Percentiles rank a stretch among this genome's conserved stretches.
Conservation (phyloP, 1,140 invertebrate species). For the Penaeus japonicus region DNA sequence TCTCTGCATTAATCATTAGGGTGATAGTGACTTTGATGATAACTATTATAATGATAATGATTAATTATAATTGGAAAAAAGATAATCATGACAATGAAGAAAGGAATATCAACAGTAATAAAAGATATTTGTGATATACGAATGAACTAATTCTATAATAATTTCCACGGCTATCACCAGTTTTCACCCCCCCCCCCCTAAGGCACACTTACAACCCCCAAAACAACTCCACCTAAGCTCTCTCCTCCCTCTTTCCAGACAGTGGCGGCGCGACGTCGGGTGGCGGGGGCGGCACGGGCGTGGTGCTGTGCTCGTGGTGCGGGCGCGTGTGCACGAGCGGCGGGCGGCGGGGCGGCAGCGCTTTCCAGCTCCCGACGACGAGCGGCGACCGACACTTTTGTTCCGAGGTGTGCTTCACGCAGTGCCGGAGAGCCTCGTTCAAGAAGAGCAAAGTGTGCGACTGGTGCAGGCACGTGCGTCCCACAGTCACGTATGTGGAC, state of each 20-base stretch:
- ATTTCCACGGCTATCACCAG: too few species aligned
- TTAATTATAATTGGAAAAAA: too few species aligned
- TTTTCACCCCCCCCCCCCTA: too few species aligned
- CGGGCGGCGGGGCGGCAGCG: conserved; percentile 21
- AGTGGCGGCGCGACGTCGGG: not conserved
- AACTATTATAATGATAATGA: too few species aligned
- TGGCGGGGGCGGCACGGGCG: conserved; percentile 47
- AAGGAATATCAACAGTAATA: too few species aligned
- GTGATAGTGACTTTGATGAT: too few species aligned
- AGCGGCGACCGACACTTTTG: conserved; percentile 70
- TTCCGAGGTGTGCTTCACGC: conserved; percentile 88
- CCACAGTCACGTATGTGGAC: conserved; percentile 91
- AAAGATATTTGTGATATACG: too few species aligned
- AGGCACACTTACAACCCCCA: too few species aligned
- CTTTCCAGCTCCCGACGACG: conserved; percentile 52
- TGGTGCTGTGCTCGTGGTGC: conserved; percentile 68
- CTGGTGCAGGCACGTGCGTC: conserved; percentile 88
- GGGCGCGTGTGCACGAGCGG: conserved; percentile 58
- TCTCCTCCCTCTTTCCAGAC: not conserved
- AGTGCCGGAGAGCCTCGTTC: conserved; percentile 84
- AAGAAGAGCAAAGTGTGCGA: conserved; percentile 89
- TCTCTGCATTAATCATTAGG: too few species aligned
- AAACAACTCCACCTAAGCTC: not conserved
- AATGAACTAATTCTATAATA: too few species aligned
- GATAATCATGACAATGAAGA: too few species aligned